These are phyloP conservation scores for Sinocyclocheilus rhinocerous DNA, from an alignment of 2,113 vertebrate genomes.

Conservation along the genomic window DNA sequence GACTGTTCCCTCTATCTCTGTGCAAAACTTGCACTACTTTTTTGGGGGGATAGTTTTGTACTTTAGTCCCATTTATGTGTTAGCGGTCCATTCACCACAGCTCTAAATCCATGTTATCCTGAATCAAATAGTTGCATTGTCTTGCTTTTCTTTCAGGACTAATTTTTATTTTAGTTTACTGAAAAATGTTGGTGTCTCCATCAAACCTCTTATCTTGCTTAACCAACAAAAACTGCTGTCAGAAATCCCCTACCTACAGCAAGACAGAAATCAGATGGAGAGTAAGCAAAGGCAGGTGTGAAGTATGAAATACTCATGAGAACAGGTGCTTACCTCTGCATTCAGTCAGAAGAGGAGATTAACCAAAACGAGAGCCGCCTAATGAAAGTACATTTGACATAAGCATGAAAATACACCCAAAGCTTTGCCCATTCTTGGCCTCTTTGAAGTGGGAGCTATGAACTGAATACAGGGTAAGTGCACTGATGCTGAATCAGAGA, in stretches of 20 bases:
- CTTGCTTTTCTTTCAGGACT: not conserved
- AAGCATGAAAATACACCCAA: slow-evolving; percentile 51
- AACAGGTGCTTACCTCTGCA: slow-evolving; percentile 45
- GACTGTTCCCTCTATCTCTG: too few species aligned
- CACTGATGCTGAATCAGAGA: slow-evolving; percentile 12
- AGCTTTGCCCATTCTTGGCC: slow-evolving; percentile 6
- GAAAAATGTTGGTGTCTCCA: not conserved
- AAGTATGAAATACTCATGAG: slow-evolving; percentile 21
- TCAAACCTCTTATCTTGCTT: not conserved
- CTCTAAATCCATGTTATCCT: too few species aligned
- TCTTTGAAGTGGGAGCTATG: slow-evolving; percentile 50
- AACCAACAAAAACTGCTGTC: not conserved
- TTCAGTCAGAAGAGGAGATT: not conserved
- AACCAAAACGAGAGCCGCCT: slow-evolving; percentile 5
- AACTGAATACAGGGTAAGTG: slow-evolving; percentile 9
- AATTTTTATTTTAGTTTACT: not conserved
- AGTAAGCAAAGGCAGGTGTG: slow-evolving; percentile 1
- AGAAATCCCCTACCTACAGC: not conserved
- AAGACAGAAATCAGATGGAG: not conserved
- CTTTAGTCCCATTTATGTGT: not conserved
- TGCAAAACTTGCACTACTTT: too few species aligned
- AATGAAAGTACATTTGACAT: slow-evolving; percentile 38
- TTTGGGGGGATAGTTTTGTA: too few species aligned
- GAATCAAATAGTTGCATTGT: not conserved
- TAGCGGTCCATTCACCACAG: not conserved